These are phyloP conservation scores for Motacilla tschutschensis DNA, from an alignment of 2,113 vertebrate species.

Conservation along the genomic window DNA sequence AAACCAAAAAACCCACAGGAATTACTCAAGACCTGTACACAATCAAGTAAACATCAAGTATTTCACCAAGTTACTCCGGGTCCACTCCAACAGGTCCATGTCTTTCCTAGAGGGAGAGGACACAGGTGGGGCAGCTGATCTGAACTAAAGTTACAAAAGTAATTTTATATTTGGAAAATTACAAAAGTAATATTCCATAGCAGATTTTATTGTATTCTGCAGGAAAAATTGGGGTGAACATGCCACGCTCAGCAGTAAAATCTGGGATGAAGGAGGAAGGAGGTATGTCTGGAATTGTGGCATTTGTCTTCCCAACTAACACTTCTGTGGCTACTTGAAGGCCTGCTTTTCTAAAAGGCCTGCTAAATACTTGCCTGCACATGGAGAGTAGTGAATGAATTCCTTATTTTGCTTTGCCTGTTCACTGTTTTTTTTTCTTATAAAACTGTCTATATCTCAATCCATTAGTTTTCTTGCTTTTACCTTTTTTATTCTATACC, in stretches of 20 bases:
- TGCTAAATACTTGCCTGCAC: background rate
- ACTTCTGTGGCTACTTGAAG: background rate
- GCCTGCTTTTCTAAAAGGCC: background rate
- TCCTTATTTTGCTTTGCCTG: background rate
- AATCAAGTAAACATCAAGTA: background rate
- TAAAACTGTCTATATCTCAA: background rate
- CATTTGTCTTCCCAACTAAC: background rate
- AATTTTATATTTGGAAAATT: no score
- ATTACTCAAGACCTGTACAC: background rate
- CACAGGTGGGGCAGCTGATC: background rate
- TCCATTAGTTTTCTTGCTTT: background rate
- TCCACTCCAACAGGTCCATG: no score
- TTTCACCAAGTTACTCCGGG: background rate
- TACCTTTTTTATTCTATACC: background rate
- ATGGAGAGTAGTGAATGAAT: background rate
- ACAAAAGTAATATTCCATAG: background rate
- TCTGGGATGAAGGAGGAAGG: background rate
- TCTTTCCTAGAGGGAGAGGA: background rate
- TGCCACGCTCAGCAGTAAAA: background rate
- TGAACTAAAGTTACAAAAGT: rapidly evolving
- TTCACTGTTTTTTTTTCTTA: background rate
- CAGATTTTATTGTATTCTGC: background rate
- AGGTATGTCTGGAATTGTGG: no score
- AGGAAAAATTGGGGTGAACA: background rate
- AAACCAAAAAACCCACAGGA: rapidly evolving